Evolutionary conservation across 2,113 vertebrate genomes (phyloP).

Genomic region (Ovis canadensis): DNA sequence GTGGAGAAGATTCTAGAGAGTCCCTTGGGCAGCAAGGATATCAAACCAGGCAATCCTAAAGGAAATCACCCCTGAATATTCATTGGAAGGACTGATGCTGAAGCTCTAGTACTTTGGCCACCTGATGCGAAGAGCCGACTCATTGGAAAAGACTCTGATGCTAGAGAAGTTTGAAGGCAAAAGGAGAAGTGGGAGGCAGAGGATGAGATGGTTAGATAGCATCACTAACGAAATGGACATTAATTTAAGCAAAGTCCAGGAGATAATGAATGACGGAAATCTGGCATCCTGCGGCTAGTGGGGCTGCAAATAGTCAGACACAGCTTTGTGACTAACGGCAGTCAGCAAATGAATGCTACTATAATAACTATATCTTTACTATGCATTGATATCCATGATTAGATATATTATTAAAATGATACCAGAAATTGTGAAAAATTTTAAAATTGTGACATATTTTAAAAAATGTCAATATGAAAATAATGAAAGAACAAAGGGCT

Average conservation of each 20-base stretch:
- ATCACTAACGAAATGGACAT: neutral
- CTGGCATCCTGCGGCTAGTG: neutral
- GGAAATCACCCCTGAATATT: neutral
- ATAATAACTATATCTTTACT: neutral
- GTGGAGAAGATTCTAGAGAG: neutral
- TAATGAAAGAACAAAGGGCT: neutral
- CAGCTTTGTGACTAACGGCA: neutral
- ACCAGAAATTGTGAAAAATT: neutral
- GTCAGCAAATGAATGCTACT: neutral
- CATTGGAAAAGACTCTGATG: neutral
- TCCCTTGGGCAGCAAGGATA: neutral
- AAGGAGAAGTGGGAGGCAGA: neutral
- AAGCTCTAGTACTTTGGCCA: neutral
- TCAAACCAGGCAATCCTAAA: neutral
- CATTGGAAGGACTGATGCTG: neutral
- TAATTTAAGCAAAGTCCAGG: neutral
- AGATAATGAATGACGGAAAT: neutral
- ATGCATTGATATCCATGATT: neutral
- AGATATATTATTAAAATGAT: neutral
- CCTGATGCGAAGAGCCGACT: neutral
- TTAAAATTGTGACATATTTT: too few relatives aligned
- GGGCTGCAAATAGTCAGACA: neutral
- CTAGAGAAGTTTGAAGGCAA: neutral
- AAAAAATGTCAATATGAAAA: neutral
- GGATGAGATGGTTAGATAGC: neutral